Evolutionary conservation across 2,888 invertebrate species (phyloP).

Genomic region (Cyaniris semiargus): DNA sequence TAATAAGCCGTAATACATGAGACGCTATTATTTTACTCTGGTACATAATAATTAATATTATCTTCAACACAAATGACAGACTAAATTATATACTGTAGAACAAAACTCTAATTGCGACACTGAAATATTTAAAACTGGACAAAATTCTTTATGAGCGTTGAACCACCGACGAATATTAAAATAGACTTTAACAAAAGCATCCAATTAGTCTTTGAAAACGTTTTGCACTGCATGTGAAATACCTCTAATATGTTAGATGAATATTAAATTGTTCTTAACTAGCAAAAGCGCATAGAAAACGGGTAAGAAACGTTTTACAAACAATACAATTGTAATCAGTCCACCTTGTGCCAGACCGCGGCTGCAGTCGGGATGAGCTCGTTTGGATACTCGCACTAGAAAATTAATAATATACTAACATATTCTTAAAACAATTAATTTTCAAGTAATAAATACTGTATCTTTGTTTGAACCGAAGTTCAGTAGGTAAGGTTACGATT

Average conservation of each 20-base stretch:
- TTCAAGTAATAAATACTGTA: too few relatives aligned
- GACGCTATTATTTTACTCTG: too few relatives aligned
- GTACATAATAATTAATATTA: too few relatives aligned
- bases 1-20: too few relatives aligned
- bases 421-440: not conserved
- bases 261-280: constrained; percentile 30
- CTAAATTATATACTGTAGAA: not conserved
- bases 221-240: constrained; percentile 23
- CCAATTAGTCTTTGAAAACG: constrained; percentile 23
- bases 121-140: not conserved
- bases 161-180: not conserved
- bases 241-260: constrained; percentile 28
- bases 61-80: not conserved
- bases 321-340: constrained; percentile 30
- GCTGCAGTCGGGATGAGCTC: constrained; percentile 19
- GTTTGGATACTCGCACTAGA: constrained; percentile 32
- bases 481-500: too few relatives aligned
- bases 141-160: not conserved
- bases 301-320: constrained; percentile 27
- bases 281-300: not conserved
- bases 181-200: constrained; percentile 4
- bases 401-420: not conserved
- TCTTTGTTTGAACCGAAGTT: too few relatives aligned
- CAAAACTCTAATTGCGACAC: not conserved
- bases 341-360: constrained; percentile 13